Evolutionary conservation across 2,888 invertebrate genomes (phyloP), one percentile per base, ranked within the genome.

Genomic region (Cantharis rustica): DNA sequence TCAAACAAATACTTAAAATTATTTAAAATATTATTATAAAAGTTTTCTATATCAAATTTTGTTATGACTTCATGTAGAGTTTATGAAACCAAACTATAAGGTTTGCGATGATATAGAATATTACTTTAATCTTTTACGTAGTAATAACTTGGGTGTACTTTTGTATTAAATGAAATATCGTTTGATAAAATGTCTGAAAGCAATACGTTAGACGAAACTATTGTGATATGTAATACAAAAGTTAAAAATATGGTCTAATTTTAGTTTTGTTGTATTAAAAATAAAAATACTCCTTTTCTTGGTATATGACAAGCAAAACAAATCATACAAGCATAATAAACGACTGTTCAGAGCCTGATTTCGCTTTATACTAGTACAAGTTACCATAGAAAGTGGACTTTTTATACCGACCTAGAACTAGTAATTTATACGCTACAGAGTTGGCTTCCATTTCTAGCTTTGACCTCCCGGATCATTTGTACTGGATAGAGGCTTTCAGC

Each of bases 401-500:
- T 84, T 85, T 84, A 84, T 84, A 83, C 82, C 81, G 80, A 82
- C 80, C 81, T n/a, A 81, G 81, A 82, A 80, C 83, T 81, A 82
- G 84, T 84, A 84, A 85, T 84, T 84, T 84, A 85, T 84, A 84
- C 83, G 80, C 76, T 79, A 81, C 80, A 78, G 78, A 78, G 81
- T 82, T 81, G 79, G 83, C 80, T 83, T 82, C 84, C 82, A 82
- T 83, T 83, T 81, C 82, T 80, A 80, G 82, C 82, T 84, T 82
- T 82, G 85, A 84, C 84, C 86, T 84, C 82, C 79, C 81, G 82
- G 84, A 84, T 85, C 85, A 86, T 85, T 85, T 85, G 84, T 84
- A 84, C 82, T 80, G 84, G 84, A 85, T 85, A 81, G 84, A 79
- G 82, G 84, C 84, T 85, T 85, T 84, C 84, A 84, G 84, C 80